These are phyloP conservation scores for Artibeus lituratus DNA, from an alignment of 2,797 vertebrate species.

Conservation along the genomic window DNA sequence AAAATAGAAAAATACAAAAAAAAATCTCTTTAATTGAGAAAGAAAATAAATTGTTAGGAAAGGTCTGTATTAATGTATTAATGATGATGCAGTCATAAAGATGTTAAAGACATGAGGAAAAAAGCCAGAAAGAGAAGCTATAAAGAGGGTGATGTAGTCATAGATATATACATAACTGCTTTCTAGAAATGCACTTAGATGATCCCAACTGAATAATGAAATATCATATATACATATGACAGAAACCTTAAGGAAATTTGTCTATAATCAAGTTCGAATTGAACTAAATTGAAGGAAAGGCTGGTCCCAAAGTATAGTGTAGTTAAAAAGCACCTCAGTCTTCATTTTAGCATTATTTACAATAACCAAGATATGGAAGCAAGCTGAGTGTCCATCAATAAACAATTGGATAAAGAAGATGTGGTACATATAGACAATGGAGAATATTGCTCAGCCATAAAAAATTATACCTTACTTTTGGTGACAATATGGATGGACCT, in stretches of 20 bases:
- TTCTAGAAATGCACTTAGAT: background rate
- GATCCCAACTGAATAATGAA: background rate
- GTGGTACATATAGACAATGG: background rate
- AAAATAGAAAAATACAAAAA: background rate
- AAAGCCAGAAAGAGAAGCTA: background rate
- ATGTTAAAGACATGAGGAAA: background rate
- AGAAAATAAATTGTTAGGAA: background rate
- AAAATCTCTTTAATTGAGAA: background rate
- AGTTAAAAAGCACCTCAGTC: background rate
- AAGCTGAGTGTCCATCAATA: background rate
- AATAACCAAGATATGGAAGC: background rate
- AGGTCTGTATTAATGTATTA: background rate
- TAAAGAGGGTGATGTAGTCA: background rate
- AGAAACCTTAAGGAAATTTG: background rate
- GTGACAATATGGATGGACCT: background rate
- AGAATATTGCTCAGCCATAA: background rate
- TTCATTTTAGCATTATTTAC: background rate
- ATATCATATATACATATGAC: background rate
- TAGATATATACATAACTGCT: background rate
- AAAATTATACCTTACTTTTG: background rate
- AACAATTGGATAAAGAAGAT: background rate
- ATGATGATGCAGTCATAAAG: background rate
- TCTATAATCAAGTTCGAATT: background rate
- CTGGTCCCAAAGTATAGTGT: background rate
- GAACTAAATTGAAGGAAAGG: background rate